Conservation (phyloP, 2,113 vertebrate species). For the Grus americana region DNA sequence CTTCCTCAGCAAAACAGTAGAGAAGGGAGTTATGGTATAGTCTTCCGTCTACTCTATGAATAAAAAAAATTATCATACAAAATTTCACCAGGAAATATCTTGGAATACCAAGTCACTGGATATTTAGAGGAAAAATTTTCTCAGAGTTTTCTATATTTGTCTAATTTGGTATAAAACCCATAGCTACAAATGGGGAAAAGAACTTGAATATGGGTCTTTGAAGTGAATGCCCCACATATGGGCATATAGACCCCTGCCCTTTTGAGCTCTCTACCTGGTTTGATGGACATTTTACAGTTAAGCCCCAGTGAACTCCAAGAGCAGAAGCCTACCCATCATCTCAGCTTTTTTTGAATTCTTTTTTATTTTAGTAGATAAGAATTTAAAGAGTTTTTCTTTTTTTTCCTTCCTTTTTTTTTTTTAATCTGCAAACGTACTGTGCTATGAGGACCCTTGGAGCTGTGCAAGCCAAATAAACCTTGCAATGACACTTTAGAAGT, state of each 20-base stretch:
- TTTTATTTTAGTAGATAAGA: not conserved
- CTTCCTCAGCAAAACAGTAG: not conserved
- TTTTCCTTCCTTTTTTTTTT: not conserved
- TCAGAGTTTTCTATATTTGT: not conserved
- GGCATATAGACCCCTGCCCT: accelerated
- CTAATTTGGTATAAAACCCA: not conserved
- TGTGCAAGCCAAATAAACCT: not conserved
- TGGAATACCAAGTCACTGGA: not conserved
- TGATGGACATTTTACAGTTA: not conserved
- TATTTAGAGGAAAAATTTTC: not conserved
- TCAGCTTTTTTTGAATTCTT: not conserved
- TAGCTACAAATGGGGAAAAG: not conserved
- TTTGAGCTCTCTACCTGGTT: not conserved
- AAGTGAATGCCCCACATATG: not conserved
- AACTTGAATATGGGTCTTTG: not conserved
- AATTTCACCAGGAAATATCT: not conserved
- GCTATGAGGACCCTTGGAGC: not conserved
- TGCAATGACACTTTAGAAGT: not conserved
- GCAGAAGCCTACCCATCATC: not conserved
- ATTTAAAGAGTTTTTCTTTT: not conserved
- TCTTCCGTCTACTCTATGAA: not conserved
- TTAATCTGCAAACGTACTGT: not conserved
- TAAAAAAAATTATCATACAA: not conserved
- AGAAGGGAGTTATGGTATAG: not conserved
- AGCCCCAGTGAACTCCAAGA: not conserved